These are phyloP conservation scores for Busseola fusca DNA, from an alignment of 2,888 invertebrate species.

Conservation along the genomic window DNA sequence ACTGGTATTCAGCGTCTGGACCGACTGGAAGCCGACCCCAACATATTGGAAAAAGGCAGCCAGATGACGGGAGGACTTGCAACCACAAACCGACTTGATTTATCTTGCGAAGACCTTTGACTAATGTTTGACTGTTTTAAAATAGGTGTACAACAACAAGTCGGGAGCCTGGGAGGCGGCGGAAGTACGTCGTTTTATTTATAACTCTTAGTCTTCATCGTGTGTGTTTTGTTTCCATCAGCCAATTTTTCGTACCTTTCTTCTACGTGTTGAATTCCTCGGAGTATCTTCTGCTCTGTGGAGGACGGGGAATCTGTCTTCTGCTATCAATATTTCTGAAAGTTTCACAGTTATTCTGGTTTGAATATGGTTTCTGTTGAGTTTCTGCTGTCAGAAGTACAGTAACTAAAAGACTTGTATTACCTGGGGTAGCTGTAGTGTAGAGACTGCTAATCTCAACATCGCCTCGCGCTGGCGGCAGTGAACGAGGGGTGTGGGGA, in stretches of 20 bases:
- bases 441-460: background rate
- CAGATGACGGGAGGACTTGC: background rate
- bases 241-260: background rate
- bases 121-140: background rate
- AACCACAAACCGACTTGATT: background rate
- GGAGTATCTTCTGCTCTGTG: rapidly evolving
- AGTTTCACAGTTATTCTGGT: background rate
- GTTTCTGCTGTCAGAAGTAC: background rate
- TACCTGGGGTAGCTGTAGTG: too few relatives aligned
- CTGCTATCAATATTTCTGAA: background rate
- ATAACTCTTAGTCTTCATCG: background rate
- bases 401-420: background rate
- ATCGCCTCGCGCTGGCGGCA: too few relatives aligned
- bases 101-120: background rate
- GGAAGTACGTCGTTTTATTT: constrained; percentile 19
- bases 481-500: too few relatives aligned
- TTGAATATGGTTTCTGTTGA: background rate
- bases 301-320: background rate
- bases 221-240: background rate
- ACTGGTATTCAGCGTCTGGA: too few relatives aligned
- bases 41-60: background rate
- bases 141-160: constrained; percentile 17
- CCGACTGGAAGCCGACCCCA: background rate
- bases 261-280: too few relatives aligned
- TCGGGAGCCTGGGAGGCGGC: constrained; percentile 21